These are phyloP conservation scores for Cacoxenus indagator DNA, from an alignment of 2,888 invertebrate genomes.

Conservation along the genomic window DNA sequence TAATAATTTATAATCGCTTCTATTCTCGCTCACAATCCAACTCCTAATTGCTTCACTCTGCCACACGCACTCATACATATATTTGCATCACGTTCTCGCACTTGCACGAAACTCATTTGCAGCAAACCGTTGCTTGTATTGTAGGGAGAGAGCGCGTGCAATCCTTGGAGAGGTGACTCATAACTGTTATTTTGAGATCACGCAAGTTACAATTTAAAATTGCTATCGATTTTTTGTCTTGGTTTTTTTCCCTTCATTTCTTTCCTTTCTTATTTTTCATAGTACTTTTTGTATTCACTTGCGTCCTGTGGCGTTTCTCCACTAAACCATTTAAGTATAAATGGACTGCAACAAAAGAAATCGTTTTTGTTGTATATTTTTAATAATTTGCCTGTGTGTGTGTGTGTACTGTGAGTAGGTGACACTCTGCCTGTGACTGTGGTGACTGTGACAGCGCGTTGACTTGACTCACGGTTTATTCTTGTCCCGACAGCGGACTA, in stretches of 20 bases:
- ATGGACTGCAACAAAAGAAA: background rate
- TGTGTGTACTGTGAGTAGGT: conserved; percentile 9
- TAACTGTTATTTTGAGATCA: background rate
- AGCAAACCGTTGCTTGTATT: conserved; percentile 9
- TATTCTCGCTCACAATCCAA: too few relatives aligned
- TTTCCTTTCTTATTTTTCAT: background rate
- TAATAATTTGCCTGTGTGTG: conserved; percentile 1
- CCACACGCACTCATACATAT: too few relatives aligned
- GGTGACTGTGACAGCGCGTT: background rate
- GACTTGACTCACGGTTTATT: conserved; percentile 17
- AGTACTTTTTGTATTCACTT: background rate
- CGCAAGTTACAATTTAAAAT: background rate
- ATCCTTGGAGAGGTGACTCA: background rate
- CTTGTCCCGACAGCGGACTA: conserved; percentile 32
- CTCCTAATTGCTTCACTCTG: too few relatives aligned
- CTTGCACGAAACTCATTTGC: too few relatives aligned
- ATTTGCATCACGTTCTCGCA: too few relatives aligned
- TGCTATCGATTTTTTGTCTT: background rate
- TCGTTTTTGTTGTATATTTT: conserved; percentile 14
- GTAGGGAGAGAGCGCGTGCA: conserved; percentile 33
- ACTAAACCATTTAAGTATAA: background rate
- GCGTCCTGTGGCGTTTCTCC: conserved; percentile 1
- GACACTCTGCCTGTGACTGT: background rate
- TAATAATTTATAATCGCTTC: too few relatives aligned
- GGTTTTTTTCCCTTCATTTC: background rate